Conservation (phyloP, 1,140 invertebrate genomes). For the Ceratosolen solmsi region DNA sequence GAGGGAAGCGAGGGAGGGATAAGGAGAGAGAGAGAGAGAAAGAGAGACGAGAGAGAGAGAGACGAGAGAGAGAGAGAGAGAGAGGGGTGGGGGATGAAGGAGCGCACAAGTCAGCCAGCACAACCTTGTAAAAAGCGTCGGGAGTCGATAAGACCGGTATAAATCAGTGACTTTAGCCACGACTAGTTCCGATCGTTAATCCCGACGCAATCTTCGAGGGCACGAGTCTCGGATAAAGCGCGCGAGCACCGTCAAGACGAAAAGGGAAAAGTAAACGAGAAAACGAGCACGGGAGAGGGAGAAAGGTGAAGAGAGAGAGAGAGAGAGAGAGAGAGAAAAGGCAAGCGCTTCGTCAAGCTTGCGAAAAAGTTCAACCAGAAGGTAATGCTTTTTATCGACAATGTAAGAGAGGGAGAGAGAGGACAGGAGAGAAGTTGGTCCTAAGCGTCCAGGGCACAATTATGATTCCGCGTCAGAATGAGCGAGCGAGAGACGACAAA, state of each 20-base stretch:
- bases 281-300: neutral
- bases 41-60: too few species aligned
- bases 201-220: conserved; percentile 39
- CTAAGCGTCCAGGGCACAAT: conserved; percentile 58
- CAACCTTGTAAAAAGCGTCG: conserved; percentile 20
- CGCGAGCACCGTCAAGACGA: neutral
- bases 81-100: too few species aligned
- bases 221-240: conserved; percentile 38
- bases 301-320: neutral
- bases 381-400: conserved; percentile 65
- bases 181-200: conserved; percentile 46
- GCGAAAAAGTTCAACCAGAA: conserved; percentile 51
- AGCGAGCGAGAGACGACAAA: conserved; percentile 53
- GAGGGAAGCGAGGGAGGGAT: neutral
- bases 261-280: neutral
- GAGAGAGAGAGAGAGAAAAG: neutral
- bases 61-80: too few species aligned
- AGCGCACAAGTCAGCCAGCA: neutral
- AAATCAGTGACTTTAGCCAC: conserved; percentile 38
- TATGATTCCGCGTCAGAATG: conserved; percentile 65
- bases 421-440: neutral
- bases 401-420: neutral
- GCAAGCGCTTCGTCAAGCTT: conserved; percentile 21
- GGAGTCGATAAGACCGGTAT: conserved; percentile 41
- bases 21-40: too few species aligned